Evolutionary conservation across 2,113 vertebrate genomes (phyloP).

Genomic region (Entosphenus tridentatus): DNA sequence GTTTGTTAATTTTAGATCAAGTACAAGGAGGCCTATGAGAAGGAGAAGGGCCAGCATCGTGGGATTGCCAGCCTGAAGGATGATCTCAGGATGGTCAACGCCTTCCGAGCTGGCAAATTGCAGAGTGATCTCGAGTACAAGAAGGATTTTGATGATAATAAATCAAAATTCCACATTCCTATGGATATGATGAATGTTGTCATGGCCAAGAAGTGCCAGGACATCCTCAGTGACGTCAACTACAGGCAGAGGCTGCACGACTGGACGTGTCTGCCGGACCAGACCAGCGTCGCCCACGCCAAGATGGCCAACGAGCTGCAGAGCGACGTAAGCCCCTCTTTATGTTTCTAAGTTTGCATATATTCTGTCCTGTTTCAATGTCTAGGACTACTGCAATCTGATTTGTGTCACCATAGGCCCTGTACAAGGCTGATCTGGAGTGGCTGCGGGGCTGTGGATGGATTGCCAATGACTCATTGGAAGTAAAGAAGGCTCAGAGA

Average conservation of each 20-base stretch:
- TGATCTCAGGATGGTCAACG: conserved; percentile 57
- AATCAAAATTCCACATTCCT: conserved; percentile 56
- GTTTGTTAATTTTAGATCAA: conserved; percentile 34
- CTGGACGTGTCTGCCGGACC: conserved; percentile 70
- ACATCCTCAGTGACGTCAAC: conserved; percentile 69
- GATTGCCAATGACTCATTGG: conserved; percentile 33
- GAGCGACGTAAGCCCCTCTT: conserved; percentile 43
- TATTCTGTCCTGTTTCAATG: no score
- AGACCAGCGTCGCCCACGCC: conserved; percentile 38
- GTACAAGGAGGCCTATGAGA: conserved; percentile 57
- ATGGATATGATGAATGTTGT: conserved; percentile 67
- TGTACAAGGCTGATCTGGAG: conserved; percentile 41
- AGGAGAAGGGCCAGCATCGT: conserved; percentile 81
- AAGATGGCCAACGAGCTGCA: conserved; percentile 68
- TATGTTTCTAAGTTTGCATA: no score
- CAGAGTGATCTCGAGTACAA: conserved; percentile 63
- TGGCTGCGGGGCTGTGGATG: conserved; percentile 52
- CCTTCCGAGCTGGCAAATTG: conserved; percentile 53
- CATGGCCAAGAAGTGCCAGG: conserved; percentile 71
- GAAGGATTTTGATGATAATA: conserved; percentile 53
- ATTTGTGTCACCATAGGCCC: conserved; percentile 15
- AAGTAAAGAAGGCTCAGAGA: conserved; percentile 35
- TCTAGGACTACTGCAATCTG: no score
- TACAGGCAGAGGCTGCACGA: conserved; percentile 64
- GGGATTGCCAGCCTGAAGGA: conserved; percentile 49